Conservation (phyloP, 53 echinoderm and acorn worm species). For the Apostichopus leukothele region DNA sequence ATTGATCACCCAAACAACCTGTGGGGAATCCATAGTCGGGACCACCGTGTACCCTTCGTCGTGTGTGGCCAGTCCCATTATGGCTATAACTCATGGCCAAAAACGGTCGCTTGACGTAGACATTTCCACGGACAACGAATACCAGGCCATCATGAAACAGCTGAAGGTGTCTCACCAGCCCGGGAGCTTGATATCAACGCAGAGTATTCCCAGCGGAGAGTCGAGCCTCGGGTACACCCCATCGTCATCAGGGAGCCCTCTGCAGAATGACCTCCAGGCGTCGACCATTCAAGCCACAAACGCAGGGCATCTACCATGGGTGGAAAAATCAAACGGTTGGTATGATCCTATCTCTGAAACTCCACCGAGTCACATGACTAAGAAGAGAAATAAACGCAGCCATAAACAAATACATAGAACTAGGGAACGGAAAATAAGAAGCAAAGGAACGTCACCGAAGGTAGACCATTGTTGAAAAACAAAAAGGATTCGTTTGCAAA, state of each 20-base stretch:
- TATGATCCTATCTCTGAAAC: constrained; percentile 18
- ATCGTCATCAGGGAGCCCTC: background rate
- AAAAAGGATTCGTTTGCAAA: background rate
- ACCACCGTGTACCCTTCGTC: background rate
- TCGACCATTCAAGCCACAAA: background rate
- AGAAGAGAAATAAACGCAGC: constrained; percentile 12
- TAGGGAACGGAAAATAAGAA: background rate
- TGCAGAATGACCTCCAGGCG: background rate
- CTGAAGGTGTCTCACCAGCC: constrained; percentile 32
- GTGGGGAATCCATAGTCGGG: background rate
- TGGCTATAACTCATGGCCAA: background rate
- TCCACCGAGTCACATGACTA: constrained; percentile 1
- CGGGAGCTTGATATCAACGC: background rate
- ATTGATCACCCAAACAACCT: background rate
- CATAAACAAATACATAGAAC: background rate
- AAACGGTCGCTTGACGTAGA: background rate
- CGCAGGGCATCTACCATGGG: background rate
- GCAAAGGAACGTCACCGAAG: constrained; percentile 5
- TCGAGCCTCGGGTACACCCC: background rate
- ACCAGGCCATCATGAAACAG: constrained; percentile 35
- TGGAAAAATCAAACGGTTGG: constrained; percentile 36
- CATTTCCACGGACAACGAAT: background rate
- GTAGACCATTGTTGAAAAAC: background rate
- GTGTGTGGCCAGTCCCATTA: background rate
- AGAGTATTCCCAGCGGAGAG: background rate